Base-by-base conservation (phyloP, 2,113 vertebrate species). In the Willisornis vidua region DNA sequence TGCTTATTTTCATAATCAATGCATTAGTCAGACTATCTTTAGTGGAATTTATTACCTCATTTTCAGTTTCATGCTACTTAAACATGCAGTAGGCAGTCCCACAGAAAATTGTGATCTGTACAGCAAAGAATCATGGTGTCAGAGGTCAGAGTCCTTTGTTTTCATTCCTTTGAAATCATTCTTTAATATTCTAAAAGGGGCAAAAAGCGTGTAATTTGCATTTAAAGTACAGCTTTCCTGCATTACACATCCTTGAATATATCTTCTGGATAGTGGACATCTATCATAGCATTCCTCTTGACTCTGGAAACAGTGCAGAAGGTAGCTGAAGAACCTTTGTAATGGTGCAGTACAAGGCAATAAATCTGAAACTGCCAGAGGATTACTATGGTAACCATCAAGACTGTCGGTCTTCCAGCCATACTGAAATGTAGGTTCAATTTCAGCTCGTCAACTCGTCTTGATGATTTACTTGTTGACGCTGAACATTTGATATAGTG, bases 301-400 rank as follows among this genome's bases (percentile, higher is more conserved):
- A 95, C 97, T 97, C 93, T 94, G 82, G 96, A 97, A 97, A 72
- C 61, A 76, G 94, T 93, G 95, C 96, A 97, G 95, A 98, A 98
- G 97, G 97, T 96, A 98, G 96, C 95, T 78, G 48, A 93, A 96
- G 97, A 98, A 85, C 95, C 96, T 94, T 96, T 97, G 93, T 79
- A 93, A 79, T 91, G 55, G 48, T 94, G 76, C 89, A 85, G 87
- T 95, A 87, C 94, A 90, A 97, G 92, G 97, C 95, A 97, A 98
- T 98, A 98, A 97, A 98, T 98, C 97, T 81, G 71, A 91, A 91
- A 87, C 97, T 97, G 98, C 94, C 95, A 97, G 85, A 87, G 68
- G 94, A 98, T 98, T 97, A 94, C 98, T 98, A 98, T 99, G 98
- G 98, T 97, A 98, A 98, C 98, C 93, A 74, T 93, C 93, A 97